Percentiles rank a stretch among this genome's conserved stretches.
These are phyloP conservation scores for Channa striata DNA, from an alignment of 2,797 vertebrate species.

Conservation along the genomic window DNA sequence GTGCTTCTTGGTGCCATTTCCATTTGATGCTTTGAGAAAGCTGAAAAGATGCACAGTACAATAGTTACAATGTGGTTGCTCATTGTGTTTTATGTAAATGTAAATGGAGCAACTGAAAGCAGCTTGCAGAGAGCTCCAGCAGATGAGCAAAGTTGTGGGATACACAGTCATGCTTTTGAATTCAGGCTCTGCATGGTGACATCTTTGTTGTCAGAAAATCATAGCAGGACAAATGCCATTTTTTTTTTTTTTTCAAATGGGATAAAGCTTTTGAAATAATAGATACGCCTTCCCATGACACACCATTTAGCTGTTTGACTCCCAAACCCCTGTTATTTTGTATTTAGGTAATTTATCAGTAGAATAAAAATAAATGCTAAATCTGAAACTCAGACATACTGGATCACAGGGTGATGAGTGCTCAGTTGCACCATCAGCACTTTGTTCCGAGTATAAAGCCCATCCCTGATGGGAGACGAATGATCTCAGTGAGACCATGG, in stretches of 20 bases:
- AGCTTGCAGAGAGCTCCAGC: slow-evolving; percentile 16
- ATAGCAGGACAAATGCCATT: slow-evolving; percentile 1
- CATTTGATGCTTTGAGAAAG: slow-evolving; percentile 3
- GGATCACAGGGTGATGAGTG: slow-evolving; percentile 18
- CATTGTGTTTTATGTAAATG: not conserved
- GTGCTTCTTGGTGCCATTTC: no score
- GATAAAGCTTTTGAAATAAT: slow-evolving; percentile 24
- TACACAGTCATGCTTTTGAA: slow-evolving; percentile 10
- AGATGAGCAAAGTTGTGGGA: slow-evolving; percentile 16
- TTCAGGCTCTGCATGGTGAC: slow-evolving; percentile 5
- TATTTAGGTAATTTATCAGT: slow-evolving; percentile 11
- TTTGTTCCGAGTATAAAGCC: slow-evolving; percentile 19
- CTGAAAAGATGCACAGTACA: not conserved
- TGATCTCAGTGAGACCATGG: slow-evolving; percentile 29
- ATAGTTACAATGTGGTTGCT: slow-evolving; percentile 2
- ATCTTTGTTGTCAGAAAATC: slow-evolving; percentile 16
- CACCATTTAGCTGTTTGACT: not conserved
- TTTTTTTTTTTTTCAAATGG: not conserved
- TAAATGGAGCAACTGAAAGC: slow-evolving; percentile 14
- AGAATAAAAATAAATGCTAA: not conserved
- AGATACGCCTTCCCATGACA: slow-evolving; percentile 2
- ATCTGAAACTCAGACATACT: slow-evolving; percentile 21
- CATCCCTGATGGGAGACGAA: slow-evolving; percentile 61
- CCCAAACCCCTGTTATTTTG: not conserved
- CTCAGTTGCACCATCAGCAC: slow-evolving; percentile 56